Percentiles rank a stretch among this genome's conserved stretches.
Conservation (phyloP, 2,113 vertebrate genomes). For the Siniperca chuatsi region DNA sequence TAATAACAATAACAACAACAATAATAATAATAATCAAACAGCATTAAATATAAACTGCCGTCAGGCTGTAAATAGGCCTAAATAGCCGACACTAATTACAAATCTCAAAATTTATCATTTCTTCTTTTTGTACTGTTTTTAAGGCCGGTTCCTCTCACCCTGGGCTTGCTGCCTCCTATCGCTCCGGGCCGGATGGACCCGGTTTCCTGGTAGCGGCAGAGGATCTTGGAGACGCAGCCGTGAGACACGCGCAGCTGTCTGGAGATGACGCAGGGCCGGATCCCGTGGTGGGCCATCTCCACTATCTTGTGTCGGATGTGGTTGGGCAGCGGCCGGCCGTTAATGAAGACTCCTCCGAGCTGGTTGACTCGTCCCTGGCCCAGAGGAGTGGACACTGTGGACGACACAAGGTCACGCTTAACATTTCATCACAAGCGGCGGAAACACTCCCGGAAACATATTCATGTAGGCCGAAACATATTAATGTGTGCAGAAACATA, state of each 20-base stretch:
- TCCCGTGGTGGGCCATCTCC: conserved; percentile 98
- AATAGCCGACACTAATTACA: neutral
- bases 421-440: too few relatives aligned
- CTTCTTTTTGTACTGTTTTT: neutral
- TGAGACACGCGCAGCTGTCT: conserved; percentile 95
- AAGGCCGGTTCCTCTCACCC: conserved; percentile 85
- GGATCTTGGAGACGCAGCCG: conserved; percentile 97
- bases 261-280: conserved; percentile 97
- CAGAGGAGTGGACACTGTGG: conserved; percentile 94
- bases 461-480: neutral
- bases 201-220: conserved; percentile 97
- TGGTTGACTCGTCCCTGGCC: conserved; percentile 98
- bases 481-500: too few relatives aligned
- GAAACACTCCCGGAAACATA: too few relatives aligned
- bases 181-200: conserved; percentile 97
- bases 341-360: conserved; percentile 98
- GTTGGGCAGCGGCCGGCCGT: conserved; percentile 95
- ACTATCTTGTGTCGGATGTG: conserved; percentile 99
- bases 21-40: too few relatives aligned
- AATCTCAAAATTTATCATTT: too few relatives aligned
- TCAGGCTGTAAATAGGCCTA: too few relatives aligned
- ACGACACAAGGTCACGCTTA: neutral
- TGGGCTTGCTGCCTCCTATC: conserved; percentile 97
- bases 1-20: too few relatives aligned
- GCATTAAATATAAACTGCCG: too few relatives aligned